A percentile compares a stretch with the other conserved stretches of the same genome.
Conservation (phyloP, 2,797 vertebrate genomes). For the Gymnodraco acuticeps region DNA sequence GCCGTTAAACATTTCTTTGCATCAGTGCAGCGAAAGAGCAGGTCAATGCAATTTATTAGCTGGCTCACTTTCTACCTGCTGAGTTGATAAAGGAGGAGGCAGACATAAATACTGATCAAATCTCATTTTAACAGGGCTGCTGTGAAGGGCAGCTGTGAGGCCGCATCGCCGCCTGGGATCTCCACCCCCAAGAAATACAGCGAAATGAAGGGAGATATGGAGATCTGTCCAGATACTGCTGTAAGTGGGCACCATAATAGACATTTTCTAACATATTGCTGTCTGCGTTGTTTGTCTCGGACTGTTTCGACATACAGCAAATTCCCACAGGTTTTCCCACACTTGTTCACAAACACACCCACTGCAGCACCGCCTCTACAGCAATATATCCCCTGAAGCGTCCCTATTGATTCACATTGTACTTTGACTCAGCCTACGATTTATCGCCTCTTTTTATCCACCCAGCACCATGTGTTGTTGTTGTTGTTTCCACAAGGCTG, state of each 20-base stretch:
- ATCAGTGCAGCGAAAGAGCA: conserved; percentile 50
- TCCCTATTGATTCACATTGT: conserved; percentile 68
- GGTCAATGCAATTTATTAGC: conserved; percentile 86
- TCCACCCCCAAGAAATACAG: conserved; percentile 86
- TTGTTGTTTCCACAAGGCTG: conserved; percentile 40
- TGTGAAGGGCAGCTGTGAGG: conserved; percentile 86
- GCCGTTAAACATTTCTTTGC: conserved; percentile 74
- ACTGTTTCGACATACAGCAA: conserved; percentile 17
- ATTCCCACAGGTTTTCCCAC: conserved; percentile 51
- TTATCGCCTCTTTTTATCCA: conserved; percentile 53
- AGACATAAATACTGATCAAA: conserved; percentile 85
- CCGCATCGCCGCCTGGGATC: conserved; percentile 78
- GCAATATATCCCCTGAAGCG: conserved; percentile 55
- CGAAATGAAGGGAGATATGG: conserved; percentile 86
- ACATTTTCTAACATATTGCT: conserved; percentile 6
- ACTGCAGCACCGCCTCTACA: conserved; percentile 64
- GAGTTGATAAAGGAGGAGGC: conserved; percentile 87
- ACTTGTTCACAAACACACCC: conserved; percentile 53
- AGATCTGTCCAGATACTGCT: conserved; percentile 85
- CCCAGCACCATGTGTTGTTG: conserved; percentile 19
- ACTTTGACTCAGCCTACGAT: conserved; percentile 63
- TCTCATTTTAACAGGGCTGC: conserved; percentile 86
- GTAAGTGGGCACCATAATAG: conserved; percentile 81
- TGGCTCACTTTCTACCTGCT: conserved; percentile 83
- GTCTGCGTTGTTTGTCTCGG: conserved; percentile 12